A percentile compares a stretch with the other conserved stretches of the same genome.
Conservation (phyloP, 2,113 vertebrate genomes). For the Camelus dromedarius region DNA sequence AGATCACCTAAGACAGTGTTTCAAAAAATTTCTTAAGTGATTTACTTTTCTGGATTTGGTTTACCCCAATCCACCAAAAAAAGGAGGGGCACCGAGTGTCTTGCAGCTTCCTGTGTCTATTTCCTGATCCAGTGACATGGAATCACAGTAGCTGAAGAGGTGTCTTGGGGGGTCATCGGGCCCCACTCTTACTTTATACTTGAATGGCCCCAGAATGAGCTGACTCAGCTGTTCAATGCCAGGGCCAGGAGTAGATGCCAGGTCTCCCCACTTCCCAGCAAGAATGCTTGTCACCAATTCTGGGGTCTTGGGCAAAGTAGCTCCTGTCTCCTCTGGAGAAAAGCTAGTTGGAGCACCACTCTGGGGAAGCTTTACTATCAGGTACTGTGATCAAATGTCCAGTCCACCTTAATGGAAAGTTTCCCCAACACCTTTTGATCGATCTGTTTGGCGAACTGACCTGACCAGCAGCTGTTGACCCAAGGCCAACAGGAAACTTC, state of each 20-base stretch:
- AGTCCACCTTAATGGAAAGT: not conserved
- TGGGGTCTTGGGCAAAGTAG: not conserved
- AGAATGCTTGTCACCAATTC: not conserved
- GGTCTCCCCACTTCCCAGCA: not conserved
- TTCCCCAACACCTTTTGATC: not conserved
- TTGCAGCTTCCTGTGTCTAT: not conserved
- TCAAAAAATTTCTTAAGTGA: not conserved
- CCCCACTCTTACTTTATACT: not conserved
- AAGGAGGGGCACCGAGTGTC: not conserved
- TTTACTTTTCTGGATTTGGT: not conserved
- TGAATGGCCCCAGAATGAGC: not conserved
- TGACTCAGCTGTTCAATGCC: not conserved
- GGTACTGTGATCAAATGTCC: not conserved
- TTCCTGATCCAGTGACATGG: not conserved
- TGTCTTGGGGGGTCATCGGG: not conserved
- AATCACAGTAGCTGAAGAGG: not conserved
- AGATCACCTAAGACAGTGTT: not conserved
- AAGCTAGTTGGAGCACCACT: not conserved
- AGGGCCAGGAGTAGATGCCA: not conserved
- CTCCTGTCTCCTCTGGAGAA: not conserved
- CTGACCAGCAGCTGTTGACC: constrained; percentile 88
- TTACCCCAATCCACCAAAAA: not conserved
- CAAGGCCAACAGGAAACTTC: constrained; percentile 91
- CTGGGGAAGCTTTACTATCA: not conserved
- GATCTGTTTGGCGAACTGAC: constrained; percentile 82